Base-by-base conservation (phyloP, 2,797 vertebrate species). In the Neosilurus mollespiculum region DNA sequence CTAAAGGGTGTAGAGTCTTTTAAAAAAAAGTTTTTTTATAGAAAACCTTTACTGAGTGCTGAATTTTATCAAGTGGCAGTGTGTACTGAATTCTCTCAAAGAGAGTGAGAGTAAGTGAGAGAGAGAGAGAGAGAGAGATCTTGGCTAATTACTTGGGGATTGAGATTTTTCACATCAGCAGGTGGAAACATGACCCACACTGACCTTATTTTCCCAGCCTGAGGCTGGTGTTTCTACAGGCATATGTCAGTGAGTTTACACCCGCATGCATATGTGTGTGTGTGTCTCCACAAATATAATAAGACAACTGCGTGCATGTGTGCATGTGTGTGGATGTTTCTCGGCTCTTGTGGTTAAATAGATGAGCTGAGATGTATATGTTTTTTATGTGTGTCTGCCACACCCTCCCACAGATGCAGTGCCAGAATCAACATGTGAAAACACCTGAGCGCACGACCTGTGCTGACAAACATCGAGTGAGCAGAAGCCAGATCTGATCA, bases 371-470 rank as follows among this genome's bases (percentile, higher is more conserved):
- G 8, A 30, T 70, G 24, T 66, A 26, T 73, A n/a, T 69, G 34
- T 81, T n/a, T n/a, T n/a, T n/a, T n/a, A n/a, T 51, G 56, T 59
- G 49, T 34, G 37, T 80, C 61, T 80, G 69, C 83, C 80, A 61
- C 84, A 81, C 80, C 84, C 80, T 84, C 26, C 30, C 24, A 59
- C 80, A 73, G 78, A 88, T 83, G 43, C 65, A 80, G 73, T 67
- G 82, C 85, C 85, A 84, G 81, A 85, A 78, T 37, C 78, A 86
- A 84, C 83, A 89, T 86, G 81, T 87, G 84, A 85, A 82, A 85
- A 86, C 84, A 84, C 58, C 88, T 78, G 70, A 84, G 64, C 34
- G 37, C 66, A 62, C 54, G 67, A 43, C 79, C 84, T 86, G 78
- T 58, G 69, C 75, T 69, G 70, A 61, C 77, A 70, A 82, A 84